phyloP scores from a whole-genome alignment of 2,797 vertebrate genomes.

The Rallus crepitans region DNA sequence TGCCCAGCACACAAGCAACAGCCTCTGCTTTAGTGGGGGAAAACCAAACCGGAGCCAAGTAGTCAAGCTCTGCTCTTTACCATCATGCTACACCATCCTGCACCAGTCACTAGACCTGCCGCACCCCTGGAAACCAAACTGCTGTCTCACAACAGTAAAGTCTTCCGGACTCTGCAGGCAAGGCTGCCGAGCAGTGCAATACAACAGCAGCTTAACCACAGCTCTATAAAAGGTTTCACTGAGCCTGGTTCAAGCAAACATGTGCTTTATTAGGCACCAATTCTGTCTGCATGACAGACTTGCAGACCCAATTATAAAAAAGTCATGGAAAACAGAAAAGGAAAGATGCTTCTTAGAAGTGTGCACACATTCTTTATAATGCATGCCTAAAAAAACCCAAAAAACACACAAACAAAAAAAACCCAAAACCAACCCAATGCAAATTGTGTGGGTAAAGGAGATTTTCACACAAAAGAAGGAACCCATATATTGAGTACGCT shows the following conservation, averaged over 20 bases:
- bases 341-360: background rate
- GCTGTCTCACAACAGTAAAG: background rate
- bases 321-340: background rate
- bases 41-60: background rate
- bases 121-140: background rate
- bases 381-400: background rate
- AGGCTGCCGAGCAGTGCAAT: background rate
- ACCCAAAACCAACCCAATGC: background rate
- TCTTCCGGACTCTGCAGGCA: background rate
- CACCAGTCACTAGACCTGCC: background rate
- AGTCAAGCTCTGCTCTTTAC: background rate
- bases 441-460: background rate
- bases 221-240: background rate
- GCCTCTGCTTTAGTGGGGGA: background rate
- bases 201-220: rapidly evolving
- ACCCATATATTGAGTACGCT: background rate
- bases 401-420: no score
- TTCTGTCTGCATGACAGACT: background rate
- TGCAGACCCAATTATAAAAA: background rate
- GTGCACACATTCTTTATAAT: background rate
- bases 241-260: background rate
- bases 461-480: background rate
- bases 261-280: background rate
- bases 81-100: rapidly evolving
- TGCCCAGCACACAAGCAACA: background rate